Evolutionary conservation across 2,797 vertebrate species (phyloP), one percentile per base, ranked within the genome.

Genomic region (Propithecus deckenii): DNA sequence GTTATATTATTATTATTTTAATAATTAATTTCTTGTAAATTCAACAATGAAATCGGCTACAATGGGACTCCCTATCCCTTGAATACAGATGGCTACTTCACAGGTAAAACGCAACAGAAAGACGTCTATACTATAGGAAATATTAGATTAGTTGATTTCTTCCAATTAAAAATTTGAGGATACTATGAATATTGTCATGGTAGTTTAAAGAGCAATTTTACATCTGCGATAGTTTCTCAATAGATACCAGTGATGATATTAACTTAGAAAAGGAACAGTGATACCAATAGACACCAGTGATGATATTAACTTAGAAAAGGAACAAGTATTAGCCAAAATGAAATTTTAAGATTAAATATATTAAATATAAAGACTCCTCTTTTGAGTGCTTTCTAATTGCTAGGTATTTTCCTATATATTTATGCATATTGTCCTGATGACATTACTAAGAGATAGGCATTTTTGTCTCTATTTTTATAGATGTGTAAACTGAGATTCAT

Each of bases 281-380:
- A n/a, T n/a, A n/a, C 15, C 48, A 91, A 71, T 13, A 71, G 4
- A 67, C 88, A 94, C n/a, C 86, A 78, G 93, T 75, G 84, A 94
- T 92, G 71, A 95, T 94, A 38, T 5, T 91, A 83, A 89, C 30
- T 41, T 76, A 94, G 79, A 95, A 96, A 57, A 57, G 69, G 94
- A 67, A 10, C 23, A 69, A 50, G 3, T 65, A 57, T 15, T 13
- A 80, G 30, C 55, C 69, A 80, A 94, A 85, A 32, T n/a, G 25
- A 57, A 63, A 74, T 7, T 89, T 92, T 93, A 38, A 57, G 3
- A 85, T 52, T 59, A 84, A 81, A 23, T 30, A 18, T 15, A 30
- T 30, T 41, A 71, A 80, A 18, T 65, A 69, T 28, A 86, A 59
- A 74, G 35, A 46, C 13, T 28, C 10, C 28, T 65, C 22, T 59